Evolutionary conservation across 2,113 vertebrate genomes (phyloP).

Genomic region (Atlantisia rogersi): DNA sequence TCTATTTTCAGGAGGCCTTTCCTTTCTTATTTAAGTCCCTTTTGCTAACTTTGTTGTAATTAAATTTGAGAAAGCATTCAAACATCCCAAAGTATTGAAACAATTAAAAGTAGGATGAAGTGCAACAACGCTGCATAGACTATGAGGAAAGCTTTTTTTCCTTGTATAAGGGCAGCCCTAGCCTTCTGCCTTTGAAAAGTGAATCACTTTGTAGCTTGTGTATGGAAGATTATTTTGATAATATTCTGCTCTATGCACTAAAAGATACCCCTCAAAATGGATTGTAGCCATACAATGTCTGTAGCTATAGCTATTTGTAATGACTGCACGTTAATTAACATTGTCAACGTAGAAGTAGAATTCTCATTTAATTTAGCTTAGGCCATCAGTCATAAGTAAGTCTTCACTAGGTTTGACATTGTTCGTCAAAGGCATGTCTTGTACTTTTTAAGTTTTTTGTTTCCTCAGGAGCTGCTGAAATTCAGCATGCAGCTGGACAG

Average conservation of each 20-base stretch:
- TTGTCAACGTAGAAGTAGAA: background rate
- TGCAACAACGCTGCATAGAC: background rate
- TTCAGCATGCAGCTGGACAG: background rate
- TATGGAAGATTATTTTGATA: background rate
- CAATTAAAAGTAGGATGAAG: background rate
- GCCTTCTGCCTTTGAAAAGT: background rate
- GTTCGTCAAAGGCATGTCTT: background rate
- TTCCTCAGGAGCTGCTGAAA: slow-evolving; percentile 14
- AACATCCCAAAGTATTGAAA: background rate
- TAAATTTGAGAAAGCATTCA: background rate
- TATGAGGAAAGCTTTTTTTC: background rate
- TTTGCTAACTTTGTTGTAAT: background rate
- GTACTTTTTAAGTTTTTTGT: background rate
- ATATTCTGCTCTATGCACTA: background rate
- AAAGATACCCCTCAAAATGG: background rate
- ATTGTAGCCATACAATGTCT: background rate
- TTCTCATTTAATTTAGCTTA: background rate
- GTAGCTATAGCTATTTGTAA: background rate
- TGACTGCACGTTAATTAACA: background rate
- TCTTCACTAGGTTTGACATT: background rate
- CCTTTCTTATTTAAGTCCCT: background rate
- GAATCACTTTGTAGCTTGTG: background rate
- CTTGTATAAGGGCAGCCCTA: background rate
- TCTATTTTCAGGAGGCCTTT: background rate
- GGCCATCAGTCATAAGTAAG: background rate